Percentiles rank a stretch among this genome's conserved stretches.
phyloP scores from a whole-genome alignment of 2,888 invertebrate genomes.

The Pimpla rufipes region DNA sequence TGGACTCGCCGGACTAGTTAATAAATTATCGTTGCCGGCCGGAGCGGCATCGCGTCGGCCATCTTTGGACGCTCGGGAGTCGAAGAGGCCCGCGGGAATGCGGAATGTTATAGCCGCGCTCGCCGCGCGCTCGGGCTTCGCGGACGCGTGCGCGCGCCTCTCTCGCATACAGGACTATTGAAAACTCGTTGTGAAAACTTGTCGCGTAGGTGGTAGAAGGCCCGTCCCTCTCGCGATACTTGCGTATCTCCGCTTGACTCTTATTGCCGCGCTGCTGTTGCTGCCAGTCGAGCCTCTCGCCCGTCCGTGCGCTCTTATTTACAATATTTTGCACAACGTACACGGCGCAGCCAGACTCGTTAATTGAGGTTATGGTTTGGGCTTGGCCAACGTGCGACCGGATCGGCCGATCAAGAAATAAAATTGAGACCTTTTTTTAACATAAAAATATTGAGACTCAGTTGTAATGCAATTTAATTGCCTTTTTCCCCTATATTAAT shows the following conservation, averaged over 20 bases:
- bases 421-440: no score
- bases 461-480: no score
- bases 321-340: constrained; percentile 45
- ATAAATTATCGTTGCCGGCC: constrained; percentile 82
- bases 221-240: constrained; percentile 17
- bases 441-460: no score
- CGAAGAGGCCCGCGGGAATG: constrained; percentile 73
- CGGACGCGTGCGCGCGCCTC: constrained; percentile 42
- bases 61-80: constrained; percentile 73
- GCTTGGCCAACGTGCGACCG: neutral
- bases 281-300: constrained; percentile 31
- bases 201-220: constrained; percentile 68
- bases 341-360: neutral
- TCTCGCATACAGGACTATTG: constrained; percentile 55
- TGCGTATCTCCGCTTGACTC: constrained; percentile 29
- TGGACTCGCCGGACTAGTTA: constrained; percentile 83
- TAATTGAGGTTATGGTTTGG: constrained; percentile 35
- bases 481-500: no score
- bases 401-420: no score
- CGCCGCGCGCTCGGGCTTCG: constrained; percentile 3
- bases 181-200: constrained; percentile 70
- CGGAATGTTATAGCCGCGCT: constrained; percentile 70
- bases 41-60: constrained; percentile 72
- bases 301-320: constrained; percentile 44
- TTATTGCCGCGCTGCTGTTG: constrained; percentile 27